Conservation (phyloP, 1,140 invertebrate species). For the Teleopsis dalmanni region DNA sequence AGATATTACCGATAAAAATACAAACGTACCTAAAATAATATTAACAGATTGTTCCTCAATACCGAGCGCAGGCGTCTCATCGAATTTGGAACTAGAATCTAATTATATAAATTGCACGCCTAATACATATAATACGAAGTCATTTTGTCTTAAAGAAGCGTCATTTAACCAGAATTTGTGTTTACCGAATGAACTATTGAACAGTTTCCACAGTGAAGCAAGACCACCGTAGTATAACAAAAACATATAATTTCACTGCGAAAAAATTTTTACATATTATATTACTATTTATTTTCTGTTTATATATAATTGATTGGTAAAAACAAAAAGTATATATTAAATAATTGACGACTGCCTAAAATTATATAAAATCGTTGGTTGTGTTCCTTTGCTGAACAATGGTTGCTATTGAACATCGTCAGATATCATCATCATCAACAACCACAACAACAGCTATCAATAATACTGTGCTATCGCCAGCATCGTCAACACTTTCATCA, state of each 20-base stretch:
- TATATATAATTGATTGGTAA: too few species aligned
- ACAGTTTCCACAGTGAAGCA: conserved; percentile 20
- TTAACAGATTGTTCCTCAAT: conserved; percentile 26
- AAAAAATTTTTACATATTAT: background rate
- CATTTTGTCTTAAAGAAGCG: conserved; percentile 4
- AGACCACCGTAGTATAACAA: conserved; percentile 26
- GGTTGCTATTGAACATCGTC: conserved; percentile 20
- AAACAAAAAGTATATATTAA: too few species aligned
- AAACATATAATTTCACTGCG: background rate
- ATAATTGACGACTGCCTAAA: too few species aligned
- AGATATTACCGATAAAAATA: conserved; percentile 18
- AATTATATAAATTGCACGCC: too few species aligned
- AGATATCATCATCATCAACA: conserved; percentile 24
- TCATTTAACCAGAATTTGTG: conserved; percentile 17
- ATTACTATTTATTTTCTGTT: too few species aligned
- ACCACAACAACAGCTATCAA: conserved; percentile 11
- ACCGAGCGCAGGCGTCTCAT: background rate
- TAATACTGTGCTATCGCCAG: conserved; percentile 7
- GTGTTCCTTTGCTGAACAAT: too few species aligned
- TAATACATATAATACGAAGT: too few species aligned
- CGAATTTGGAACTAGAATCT: background rate
- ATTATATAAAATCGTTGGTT: too few species aligned
- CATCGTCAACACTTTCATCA: conserved; percentile 9
- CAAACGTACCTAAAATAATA: conserved; percentile 30
- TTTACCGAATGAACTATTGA: conserved; percentile 19